These are phyloP conservation scores for Mesocentrotus franciscanus DNA, from an alignment of 53 echinoderm and acorn worm species.

Conservation along the genomic window DNA sequence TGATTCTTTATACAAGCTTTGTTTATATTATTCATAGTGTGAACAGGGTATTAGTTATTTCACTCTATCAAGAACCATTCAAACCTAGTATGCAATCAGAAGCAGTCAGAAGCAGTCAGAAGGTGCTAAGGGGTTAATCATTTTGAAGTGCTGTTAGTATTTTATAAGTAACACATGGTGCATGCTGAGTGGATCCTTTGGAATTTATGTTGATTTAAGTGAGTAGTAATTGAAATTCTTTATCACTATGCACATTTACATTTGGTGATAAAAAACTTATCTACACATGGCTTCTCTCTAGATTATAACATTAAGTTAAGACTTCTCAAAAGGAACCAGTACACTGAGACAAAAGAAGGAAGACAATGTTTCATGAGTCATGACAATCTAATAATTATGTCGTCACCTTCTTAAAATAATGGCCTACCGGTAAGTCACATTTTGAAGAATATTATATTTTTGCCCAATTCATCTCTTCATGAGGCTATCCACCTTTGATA, in stretches of 20 bases:
- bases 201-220: neutral
- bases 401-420: no score
- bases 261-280: no score
- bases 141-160: constrained; percentile 1
- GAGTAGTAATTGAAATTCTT: neutral
- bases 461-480: no score
- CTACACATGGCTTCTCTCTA: neutral
- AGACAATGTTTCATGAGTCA: neutral
- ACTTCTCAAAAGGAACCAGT: neutral
- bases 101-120: neutral
- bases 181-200: neutral
- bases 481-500: no score
- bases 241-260: neutral
- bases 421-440: no score
- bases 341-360: neutral
- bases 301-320: neutral
- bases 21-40: no score
- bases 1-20: no score
- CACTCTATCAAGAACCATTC: neutral
- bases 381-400: neutral
- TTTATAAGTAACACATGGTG: neutral
- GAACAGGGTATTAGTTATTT: neutral
- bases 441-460: no score
- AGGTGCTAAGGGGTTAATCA: neutral
- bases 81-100: neutral